Percentiles rank a stretch among this genome's conserved stretches.
phyloP scores from a whole-genome alignment of 92 coral and sea anemone genomes.

The Palythoa caribaeorum region DNA sequence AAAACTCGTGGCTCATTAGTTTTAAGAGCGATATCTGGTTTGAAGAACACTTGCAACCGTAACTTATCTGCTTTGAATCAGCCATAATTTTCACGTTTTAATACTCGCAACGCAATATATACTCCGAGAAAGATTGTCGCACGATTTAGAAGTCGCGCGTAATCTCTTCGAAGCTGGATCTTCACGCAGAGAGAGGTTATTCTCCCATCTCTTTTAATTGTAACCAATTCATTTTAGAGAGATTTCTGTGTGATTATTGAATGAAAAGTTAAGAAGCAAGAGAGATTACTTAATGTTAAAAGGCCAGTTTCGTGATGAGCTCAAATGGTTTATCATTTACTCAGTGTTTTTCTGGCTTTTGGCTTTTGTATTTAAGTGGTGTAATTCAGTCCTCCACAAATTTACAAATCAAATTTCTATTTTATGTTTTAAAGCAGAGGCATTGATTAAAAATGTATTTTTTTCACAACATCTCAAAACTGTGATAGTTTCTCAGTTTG shows the following conservation, averaged over 20 bases:
- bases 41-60: background rate
- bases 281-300: background rate
- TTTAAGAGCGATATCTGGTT: background rate
- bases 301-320: background rate
- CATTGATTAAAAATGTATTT: too few relatives aligned
- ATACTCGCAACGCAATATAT: background rate
- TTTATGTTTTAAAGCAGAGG: too few relatives aligned
- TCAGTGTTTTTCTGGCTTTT: background rate
- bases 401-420: too few relatives aligned
- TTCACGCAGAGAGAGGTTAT: background rate
- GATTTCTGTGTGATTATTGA: background rate
- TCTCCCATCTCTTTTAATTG: background rate
- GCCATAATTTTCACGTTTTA: background rate
- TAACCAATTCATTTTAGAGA: background rate
- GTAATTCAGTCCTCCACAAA: background rate
- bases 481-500: too few relatives aligned
- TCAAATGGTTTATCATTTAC: background rate
- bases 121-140: background rate
- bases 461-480: too few relatives aligned
- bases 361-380: background rate
- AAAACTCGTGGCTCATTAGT: background rate
- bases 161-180: background rate
- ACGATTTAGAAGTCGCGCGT: background rate
- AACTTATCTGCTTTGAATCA: slow-evolving; percentile 12
- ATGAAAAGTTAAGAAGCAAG: background rate